Percentiles rank a stretch among this genome's conserved stretches.
Conservation (phyloP, 2,797 vertebrate genomes). For the Thamnophis elegans region DNA sequence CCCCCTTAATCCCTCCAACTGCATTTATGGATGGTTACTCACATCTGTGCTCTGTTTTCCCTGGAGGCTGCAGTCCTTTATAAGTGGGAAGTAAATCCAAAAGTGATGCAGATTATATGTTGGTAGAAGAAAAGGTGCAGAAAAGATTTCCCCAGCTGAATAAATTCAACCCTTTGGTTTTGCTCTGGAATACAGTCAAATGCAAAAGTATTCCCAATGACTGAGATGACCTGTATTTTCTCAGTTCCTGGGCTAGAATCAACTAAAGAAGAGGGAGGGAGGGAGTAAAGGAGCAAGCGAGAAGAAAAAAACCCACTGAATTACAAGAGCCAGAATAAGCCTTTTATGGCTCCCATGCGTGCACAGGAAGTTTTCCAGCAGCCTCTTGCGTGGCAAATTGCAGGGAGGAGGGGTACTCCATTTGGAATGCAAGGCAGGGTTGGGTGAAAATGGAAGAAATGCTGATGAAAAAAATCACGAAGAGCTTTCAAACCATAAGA, state of each 20-base stretch:
- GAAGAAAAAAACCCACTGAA: background rate
- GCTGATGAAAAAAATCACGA: background rate
- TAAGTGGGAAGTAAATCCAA: background rate
- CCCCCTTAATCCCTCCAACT: background rate
- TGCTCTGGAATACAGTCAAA: slow-evolving; percentile 13
- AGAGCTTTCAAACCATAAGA: background rate
- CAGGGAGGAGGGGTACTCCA: background rate
- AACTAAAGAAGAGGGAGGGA: background rate
- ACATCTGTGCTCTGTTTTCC: slow-evolving; percentile 10
- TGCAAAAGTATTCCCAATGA: slow-evolving; percentile 48
- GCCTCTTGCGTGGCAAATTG: background rate
- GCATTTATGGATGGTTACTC: background rate
- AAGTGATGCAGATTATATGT: background rate
- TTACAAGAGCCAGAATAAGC: slow-evolving; percentile 35
- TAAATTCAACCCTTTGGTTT: slow-evolving; percentile 24
- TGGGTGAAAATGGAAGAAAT: background rate
- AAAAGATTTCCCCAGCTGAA: background rate
- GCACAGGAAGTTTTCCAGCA: slow-evolving; percentile 44
- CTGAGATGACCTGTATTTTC: slow-evolving; percentile 40
- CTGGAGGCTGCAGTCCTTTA: slow-evolving; percentile 13
- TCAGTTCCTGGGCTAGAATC: slow-evolving; percentile 22
- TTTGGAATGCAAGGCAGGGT: background rate
- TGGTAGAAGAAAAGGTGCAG: background rate
- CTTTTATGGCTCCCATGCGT: slow-evolving; percentile 60
- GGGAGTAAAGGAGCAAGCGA: background rate